Evolutionary conservation across 1,140 invertebrate genomes (phyloP).

Genomic region (Paracyclopina nana): DNA sequence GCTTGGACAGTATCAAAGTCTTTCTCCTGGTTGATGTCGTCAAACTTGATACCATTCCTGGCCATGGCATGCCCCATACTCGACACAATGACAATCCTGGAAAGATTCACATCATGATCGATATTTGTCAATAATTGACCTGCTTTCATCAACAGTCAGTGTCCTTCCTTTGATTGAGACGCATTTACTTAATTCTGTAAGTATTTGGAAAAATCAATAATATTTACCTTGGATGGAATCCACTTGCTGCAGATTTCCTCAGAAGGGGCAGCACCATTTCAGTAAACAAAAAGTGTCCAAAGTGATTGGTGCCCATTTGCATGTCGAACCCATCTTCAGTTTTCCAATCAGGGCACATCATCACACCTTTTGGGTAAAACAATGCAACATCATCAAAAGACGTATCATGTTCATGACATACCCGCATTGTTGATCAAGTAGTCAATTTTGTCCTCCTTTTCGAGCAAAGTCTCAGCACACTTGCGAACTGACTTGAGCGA

Average conservation of each 20-base stretch:
- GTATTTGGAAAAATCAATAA: no score
- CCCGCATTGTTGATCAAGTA: constrained; percentile 62
- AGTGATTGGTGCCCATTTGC: constrained; percentile 32
- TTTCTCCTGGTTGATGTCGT: constrained; percentile 21
- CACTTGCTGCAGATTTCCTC: constrained; percentile 38
- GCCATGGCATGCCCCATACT: constrained; percentile 47
- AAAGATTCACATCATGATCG: constrained; percentile 24
- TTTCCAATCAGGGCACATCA: constrained; percentile 39
- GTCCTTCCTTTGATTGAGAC: no score
- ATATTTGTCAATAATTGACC: no score
- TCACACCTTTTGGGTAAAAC: no score
- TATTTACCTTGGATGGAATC: neutral
- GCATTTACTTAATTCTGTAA: no score
- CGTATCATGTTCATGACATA: no score
- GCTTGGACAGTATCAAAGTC: constrained; percentile 20
- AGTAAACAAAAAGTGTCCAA: constrained; percentile 32
- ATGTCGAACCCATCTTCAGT: constrained; percentile 31
- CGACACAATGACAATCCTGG: constrained; percentile 62
- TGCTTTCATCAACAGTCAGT: no score
- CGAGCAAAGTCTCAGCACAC: constrained; percentile 33
- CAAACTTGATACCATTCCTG: constrained; percentile 21
- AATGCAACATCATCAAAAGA: no score
- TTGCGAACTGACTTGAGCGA: constrained; percentile 47
- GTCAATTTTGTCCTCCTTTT: constrained; percentile 32
- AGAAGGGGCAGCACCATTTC: constrained; percentile 42